These are phyloP conservation scores for Jaculus jaculus DNA, from an alignment of 2,113 vertebrate genomes.

Conservation along the genomic window DNA sequence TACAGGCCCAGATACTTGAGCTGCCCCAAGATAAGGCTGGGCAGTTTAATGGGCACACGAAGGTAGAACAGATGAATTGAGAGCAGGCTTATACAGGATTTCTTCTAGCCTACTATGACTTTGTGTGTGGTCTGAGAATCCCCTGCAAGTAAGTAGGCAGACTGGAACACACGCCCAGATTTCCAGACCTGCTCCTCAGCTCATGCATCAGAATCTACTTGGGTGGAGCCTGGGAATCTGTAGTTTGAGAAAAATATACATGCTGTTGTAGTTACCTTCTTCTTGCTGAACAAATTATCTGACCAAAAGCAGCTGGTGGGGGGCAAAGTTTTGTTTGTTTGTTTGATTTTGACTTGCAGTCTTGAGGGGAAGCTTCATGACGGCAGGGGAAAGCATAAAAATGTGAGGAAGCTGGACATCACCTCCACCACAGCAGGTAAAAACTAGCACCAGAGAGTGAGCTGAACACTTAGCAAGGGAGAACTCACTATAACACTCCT, in stretches of 20 bases:
- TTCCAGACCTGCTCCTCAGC: neutral
- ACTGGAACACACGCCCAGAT: neutral
- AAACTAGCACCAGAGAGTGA: too few species aligned
- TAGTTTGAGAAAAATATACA: constrained; percentile 1
- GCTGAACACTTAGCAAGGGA: too few species aligned
- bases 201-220: neutral
- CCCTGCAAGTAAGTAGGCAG: neutral
- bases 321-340: too few species aligned
- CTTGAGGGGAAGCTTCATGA: too few species aligned
- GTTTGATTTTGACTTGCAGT: too few species aligned
- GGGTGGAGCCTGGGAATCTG: neutral
- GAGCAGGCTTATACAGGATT: neutral
- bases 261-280: too few species aligned
- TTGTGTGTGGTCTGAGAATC: neutral
- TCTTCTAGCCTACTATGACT: neutral
- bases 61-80: neutral
- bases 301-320: too few species aligned
- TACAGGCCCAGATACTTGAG: neutral
- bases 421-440: too few species aligned
- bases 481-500: too few species aligned
- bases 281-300: too few species aligned
- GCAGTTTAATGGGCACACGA: neutral
- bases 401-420: too few species aligned
- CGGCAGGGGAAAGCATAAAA: too few species aligned
- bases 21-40: neutral